phyloP scores from a whole-genome alignment of 2,113 vertebrate genomes.

The Dolichotis patagonum region DNA sequence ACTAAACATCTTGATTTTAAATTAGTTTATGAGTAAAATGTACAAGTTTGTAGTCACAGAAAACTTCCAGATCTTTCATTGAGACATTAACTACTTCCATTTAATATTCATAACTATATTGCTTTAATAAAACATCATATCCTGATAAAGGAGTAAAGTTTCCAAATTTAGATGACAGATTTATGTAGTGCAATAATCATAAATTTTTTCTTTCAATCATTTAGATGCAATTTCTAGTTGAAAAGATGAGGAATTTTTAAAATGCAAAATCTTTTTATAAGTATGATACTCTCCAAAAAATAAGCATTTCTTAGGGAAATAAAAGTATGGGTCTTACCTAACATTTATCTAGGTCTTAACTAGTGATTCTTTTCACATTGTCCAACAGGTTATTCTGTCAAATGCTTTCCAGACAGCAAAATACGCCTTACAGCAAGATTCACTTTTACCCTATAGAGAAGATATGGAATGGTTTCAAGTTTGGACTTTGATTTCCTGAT shows the following conservation, averaged over 20 bases:
- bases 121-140: not conserved
- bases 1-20: conserved; percentile 47
- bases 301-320: not conserved
- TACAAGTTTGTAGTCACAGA: not conserved
- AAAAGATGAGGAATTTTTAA: not conserved
- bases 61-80: conserved; percentile 11
- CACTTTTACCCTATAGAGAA: not conserved
- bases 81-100: not conserved
- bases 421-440: not conserved
- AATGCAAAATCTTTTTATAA: not conserved
- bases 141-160: not conserved
- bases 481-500: not conserved
- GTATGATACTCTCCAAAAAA: not conserved
- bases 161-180: not conserved
- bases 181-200: not conserved
- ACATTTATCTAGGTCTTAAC: not conserved
- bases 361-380: not conserved
- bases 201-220: not conserved
- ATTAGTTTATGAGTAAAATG: conserved; percentile 1
- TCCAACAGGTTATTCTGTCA: not conserved
- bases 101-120: not conserved
- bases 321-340: not conserved
- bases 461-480: not conserved
- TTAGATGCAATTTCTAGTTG: not conserved
- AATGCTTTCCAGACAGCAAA: not conserved